A percentile compares a stretch with the other conserved stretches of the same genome.
These are phyloP conservation scores for Agelas oroides DNA, from an alignment of 37 sponge, comb jelly and placozoan genomes.

Conservation along the genomic window DNA sequence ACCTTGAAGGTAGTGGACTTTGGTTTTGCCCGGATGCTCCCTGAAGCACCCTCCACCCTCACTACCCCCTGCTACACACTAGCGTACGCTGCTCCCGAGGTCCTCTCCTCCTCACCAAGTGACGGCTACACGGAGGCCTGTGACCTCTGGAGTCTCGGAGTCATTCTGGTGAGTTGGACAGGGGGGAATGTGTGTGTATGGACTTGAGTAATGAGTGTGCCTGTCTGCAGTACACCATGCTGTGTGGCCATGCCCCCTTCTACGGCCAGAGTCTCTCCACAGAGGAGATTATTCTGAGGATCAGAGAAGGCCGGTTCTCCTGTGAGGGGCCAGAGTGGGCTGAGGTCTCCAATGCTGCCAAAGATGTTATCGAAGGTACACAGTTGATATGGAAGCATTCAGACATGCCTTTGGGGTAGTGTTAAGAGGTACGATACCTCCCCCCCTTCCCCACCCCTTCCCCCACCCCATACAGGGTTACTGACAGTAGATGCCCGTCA, in stretches of 20 bases:
- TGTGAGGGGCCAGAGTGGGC: slow-evolving; percentile 80
- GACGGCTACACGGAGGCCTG: slow-evolving; percentile 90
- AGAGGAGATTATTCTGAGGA: slow-evolving; percentile 73
- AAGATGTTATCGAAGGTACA: slow-evolving; percentile 87
- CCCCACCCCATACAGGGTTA: slow-evolving; percentile 40
- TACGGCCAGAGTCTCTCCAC: slow-evolving; percentile 48
- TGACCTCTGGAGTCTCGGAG: slow-evolving; percentile 97
- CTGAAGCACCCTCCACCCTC: slow-evolving; percentile 61
- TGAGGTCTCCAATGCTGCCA: slow-evolving; percentile 74
- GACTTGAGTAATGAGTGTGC: no score
- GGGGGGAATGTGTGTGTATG: background rate
- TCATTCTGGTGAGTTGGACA: slow-evolving; percentile 83
- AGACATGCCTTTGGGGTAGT: background rate
- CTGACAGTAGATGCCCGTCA: slow-evolving; percentile 83
- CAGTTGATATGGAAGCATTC: background rate
- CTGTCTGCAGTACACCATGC: slow-evolving; percentile 95
- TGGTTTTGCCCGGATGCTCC: slow-evolving; percentile 89
- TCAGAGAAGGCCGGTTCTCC: slow-evolving; percentile 72
- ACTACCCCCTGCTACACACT: slow-evolving; percentile 97
- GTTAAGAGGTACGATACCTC: no score
- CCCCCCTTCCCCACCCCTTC: background rate
- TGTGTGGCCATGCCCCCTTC: slow-evolving; percentile 94
- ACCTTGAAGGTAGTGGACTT: slow-evolving; percentile 89
- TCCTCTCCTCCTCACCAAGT: slow-evolving; percentile 54
- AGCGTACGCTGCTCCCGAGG: slow-evolving; percentile 97